A percentile compares a stretch with the other conserved stretches of the same genome.
Conservation (phyloP, 1,140 invertebrate species). For the Papilio machaon region DNA sequence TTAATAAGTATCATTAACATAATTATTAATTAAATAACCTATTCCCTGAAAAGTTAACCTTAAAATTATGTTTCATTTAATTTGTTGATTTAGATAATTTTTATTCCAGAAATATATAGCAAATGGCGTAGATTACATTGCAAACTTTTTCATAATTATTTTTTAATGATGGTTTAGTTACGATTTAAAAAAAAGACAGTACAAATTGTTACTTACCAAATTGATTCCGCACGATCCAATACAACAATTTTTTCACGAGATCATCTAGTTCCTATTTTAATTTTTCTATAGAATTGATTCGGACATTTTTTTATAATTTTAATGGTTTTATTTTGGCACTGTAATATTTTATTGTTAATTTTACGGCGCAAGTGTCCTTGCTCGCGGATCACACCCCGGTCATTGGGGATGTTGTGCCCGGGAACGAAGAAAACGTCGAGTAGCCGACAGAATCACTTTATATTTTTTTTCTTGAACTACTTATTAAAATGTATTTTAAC, state of each 20-base stretch:
- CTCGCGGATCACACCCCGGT: slow-evolving; percentile 71
- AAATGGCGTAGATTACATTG: neutral
- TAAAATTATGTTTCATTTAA: neutral
- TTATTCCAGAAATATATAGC: neutral
- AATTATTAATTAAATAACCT: slow-evolving; percentile 3
- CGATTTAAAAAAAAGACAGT: slow-evolving; percentile 50
- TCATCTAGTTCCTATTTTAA: slow-evolving; percentile 5
- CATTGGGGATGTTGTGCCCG: slow-evolving; percentile 66
- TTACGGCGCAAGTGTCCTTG: slow-evolving; percentile 63
- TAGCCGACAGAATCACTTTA: slow-evolving; percentile 31
- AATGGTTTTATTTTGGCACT: slow-evolving; percentile 48
- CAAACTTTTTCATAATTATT: neutral
- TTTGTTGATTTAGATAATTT: neutral
- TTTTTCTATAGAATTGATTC: slow-evolving; percentile 6
- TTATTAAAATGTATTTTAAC: too few species aligned
- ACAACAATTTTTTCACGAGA: slow-evolving; percentile 35
- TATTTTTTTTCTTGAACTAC: neutral
- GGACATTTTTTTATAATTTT: slow-evolving; percentile 39
- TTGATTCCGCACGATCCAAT: slow-evolving; percentile 36
- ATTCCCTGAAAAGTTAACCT: neutral
- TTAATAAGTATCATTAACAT: neutral
- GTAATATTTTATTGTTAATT: slow-evolving; percentile 66
- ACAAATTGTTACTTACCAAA: slow-evolving; percentile 60
- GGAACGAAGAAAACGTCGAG: slow-evolving; percentile 54
- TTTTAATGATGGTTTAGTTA: slow-evolving; percentile 46